Percentiles rank a stretch among this genome's conserved stretches.
Evolutionary conservation across 2,113 vertebrate species (phyloP).

Genomic region (Odocoileus hemionus): DNA sequence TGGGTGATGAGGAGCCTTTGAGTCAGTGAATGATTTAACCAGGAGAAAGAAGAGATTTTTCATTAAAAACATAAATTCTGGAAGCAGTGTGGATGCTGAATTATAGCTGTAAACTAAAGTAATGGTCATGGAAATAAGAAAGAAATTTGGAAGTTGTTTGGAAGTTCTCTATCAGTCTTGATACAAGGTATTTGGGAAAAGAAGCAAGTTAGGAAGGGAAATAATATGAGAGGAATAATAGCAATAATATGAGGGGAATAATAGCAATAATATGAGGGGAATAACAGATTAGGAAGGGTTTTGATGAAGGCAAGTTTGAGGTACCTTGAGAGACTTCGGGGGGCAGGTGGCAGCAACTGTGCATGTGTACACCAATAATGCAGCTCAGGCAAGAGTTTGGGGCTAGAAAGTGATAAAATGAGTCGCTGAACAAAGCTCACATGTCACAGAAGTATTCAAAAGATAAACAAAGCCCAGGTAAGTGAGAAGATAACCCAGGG

Average conservation of each 20-base stretch:
- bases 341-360: not conserved
- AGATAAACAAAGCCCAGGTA: not conserved
- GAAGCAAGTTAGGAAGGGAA: not conserved
- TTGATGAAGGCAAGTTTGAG: not conserved
- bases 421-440: not conserved
- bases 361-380: not conserved
- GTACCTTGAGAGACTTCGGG: not conserved
- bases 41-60: not conserved
- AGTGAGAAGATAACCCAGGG: not conserved
- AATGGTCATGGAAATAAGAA: not conserved
- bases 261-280: not conserved
- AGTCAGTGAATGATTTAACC: not conserved
- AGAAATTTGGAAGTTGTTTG: not conserved
- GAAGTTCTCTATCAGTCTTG: not conserved
- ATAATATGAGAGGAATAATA: not conserved
- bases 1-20: not conserved
- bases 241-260: not conserved
- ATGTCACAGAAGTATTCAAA: not conserved
- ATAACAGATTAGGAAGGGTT: not conserved
- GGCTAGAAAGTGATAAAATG: not conserved
- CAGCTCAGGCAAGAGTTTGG: not conserved
- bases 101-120: not conserved
- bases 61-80: not conserved
- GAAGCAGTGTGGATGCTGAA: not conserved
- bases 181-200: not conserved